Conservation (phyloP, 2,797 vertebrate genomes). For the Buceros bicornis region DNA sequence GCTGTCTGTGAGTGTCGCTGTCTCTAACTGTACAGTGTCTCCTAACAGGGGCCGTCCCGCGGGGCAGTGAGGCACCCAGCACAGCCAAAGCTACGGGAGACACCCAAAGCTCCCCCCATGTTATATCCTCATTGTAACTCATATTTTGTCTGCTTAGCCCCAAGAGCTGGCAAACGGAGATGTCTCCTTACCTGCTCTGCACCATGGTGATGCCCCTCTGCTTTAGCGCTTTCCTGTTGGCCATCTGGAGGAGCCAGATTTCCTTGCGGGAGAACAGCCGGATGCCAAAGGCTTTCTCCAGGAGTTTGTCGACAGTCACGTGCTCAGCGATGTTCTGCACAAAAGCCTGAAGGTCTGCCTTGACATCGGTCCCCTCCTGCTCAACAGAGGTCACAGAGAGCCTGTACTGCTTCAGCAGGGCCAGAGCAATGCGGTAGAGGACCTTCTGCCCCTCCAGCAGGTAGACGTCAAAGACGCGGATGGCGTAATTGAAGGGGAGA, state of each 20-base stretch:
- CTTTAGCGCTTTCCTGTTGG: conserved; percentile 86
- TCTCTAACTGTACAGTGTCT: background rate
- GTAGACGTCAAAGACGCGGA: conserved; percentile 88
- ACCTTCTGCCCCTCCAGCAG: conserved; percentile 91
- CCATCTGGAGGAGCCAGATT: conserved; percentile 89
- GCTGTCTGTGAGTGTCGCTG: background rate
- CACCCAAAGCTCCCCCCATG: background rate
- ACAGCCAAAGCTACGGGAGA: background rate
- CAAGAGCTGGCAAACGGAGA: background rate
- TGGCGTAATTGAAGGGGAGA: conserved; percentile 87
- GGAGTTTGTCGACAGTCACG: conserved; percentile 78
- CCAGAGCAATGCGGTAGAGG: conserved; percentile 88
- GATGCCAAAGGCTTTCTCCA: conserved; percentile 86
- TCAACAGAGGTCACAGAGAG: conserved; percentile 80
- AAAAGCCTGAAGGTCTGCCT: conserved; percentile 86
- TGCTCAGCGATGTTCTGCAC: conserved; percentile 82
- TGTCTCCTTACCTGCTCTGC: conserved; percentile 83
- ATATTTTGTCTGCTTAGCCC: background rate
- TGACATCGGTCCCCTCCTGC: conserved; percentile 83
- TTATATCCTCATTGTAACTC: background rate
- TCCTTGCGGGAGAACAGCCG: conserved; percentile 87
- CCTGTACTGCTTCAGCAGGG: conserved; percentile 87
- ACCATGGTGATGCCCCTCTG: conserved; percentile 85
- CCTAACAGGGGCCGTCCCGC: background rate
- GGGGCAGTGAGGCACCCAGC: background rate